phyloP scores from a whole-genome alignment of 2,888 invertebrate species.

The Diarsia brunnea region DNA sequence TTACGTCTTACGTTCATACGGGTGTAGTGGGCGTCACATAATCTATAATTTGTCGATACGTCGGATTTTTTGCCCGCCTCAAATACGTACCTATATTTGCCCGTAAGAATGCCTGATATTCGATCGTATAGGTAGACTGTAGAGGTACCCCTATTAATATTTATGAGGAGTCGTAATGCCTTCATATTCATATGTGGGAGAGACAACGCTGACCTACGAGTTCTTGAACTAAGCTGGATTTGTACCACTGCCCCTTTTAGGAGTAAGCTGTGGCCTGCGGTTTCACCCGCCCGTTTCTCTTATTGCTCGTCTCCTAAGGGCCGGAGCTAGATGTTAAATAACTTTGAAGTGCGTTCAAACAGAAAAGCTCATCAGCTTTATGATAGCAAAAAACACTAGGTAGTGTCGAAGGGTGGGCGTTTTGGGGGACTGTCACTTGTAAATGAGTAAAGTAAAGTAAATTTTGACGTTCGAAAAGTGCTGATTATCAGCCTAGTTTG shows the following conservation, averaged over 20 bases:
- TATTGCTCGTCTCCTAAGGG: background rate
- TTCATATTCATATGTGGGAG: conserved; percentile 33
- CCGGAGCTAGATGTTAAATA: background rate
- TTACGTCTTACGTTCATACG: conserved; percentile 21
- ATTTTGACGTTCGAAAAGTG: too few relatives aligned
- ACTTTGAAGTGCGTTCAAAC: background rate
- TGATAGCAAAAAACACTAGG: too few relatives aligned
- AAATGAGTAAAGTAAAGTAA: too few relatives aligned
- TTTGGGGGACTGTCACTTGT: too few relatives aligned
- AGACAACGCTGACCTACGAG: background rate
- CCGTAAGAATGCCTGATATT: conserved; percentile 47
- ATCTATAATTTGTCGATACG: conserved; percentile 47
- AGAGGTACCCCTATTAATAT: conserved; percentile 50
- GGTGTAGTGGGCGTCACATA: conserved; percentile 21
- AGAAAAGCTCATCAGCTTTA: background rate
- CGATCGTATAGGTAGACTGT: conserved; percentile 16
- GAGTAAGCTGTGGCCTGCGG: background rate
- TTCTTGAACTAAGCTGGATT: conserved; percentile 18
- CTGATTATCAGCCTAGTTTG: too few relatives aligned
- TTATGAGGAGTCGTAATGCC: conserved; percentile 48
- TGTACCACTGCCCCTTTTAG: background rate
- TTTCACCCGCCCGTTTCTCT: background rate
- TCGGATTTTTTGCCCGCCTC: conserved; percentile 31
- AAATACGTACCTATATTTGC: conserved; percentile 29
- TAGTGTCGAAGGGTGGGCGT: too few relatives aligned